Conservation (phyloP, 2,113 vertebrate species). For the Chamaetylas fuelleborni region DNA sequence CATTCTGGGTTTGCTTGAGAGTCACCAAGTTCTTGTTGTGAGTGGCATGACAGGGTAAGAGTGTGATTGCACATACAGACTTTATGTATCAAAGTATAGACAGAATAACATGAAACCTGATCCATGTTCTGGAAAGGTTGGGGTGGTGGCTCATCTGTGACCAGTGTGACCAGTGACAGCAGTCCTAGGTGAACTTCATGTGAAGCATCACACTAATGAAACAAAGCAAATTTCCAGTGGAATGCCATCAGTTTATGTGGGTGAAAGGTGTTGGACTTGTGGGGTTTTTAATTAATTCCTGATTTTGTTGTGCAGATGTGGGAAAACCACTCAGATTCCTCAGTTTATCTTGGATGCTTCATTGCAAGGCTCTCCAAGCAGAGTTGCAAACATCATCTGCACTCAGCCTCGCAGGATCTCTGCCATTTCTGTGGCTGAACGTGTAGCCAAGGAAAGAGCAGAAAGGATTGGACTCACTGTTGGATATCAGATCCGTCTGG, state of each 20-base stretch:
- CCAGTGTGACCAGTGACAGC: background rate
- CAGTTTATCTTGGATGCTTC: slow-evolving; percentile 94
- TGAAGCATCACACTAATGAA: background rate
- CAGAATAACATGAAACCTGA: background rate
- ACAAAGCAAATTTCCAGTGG: background rate
- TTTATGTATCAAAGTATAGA: background rate
- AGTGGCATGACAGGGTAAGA: slow-evolving; percentile 97
- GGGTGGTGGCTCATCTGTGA: background rate
- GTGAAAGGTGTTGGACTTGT: background rate
- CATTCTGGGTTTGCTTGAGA: slow-evolving; percentile 81
- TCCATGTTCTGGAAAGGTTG: background rate
- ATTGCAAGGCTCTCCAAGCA: slow-evolving; percentile 72
- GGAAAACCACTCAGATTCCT: slow-evolving; percentile 97
- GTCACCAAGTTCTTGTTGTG: slow-evolving; percentile 90
- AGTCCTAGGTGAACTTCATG: background rate
- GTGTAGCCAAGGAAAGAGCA: slow-evolving; percentile 90
- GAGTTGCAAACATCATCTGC: slow-evolving; percentile 91
- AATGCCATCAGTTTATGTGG: background rate
- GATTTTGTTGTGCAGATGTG: slow-evolving; percentile 81
- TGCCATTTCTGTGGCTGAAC: slow-evolving; percentile 92
- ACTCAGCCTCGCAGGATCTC: slow-evolving; percentile 97
- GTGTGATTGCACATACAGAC: background rate
- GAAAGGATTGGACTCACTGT: slow-evolving; percentile 88
- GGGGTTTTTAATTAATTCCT: background rate
- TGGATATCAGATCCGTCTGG: slow-evolving; percentile 96